Evolutionary conservation across 2,797 vertebrate genomes (phyloP), one percentile per base, ranked within the genome.

Genomic region (Propithecus deckenii): DNA sequence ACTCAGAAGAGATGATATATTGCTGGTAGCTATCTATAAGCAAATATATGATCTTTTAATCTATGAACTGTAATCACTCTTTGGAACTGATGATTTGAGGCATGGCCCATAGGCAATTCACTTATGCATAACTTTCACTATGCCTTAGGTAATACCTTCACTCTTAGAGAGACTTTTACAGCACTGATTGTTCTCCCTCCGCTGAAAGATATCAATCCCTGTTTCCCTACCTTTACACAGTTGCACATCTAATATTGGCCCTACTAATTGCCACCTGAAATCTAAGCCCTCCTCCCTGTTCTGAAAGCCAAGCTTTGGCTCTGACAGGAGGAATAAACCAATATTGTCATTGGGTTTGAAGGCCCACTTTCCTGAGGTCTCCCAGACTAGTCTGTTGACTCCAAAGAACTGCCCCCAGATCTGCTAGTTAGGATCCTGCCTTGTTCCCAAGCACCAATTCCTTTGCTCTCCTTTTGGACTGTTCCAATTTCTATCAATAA

Each of bases 21-120:
- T 67, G 69, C 81, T 87, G 75, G 59, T 23, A 97, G 83, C 93
- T 96, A 83, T 75, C 83, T 65, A 85, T 89, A 91, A 86, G 96
- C 69, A 65, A 65, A 96, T 96, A 95, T 5, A 52, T 87, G 94
- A 15, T 93, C 59, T 52, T 96, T 97, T 94, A 97, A 87, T 87
- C 75, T 97, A 67, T 30, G 23, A 95, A 57, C 50, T 89, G 61
- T 48, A 97, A 90, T 95, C 90, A 65, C 10, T 41, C 89, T 1
- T 59, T 23, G 57, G 28, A 96, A 85, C 22, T 63, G 57, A 97
- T 83, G 69, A 83, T 52, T 90, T 80, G 55, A 78, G 25, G 11
- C 15, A 1, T 72, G 14, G 59, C 75, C 63, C 20, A 4, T 3
- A 90, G 91, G 43, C 78, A 83, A 85, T 43, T 93, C 89, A 81